A percentile compares a stretch with the other conserved stretches of the same genome.
These are phyloP conservation scores for Hirtodrosophila confusa DNA, from an alignment of 2,888 invertebrate species.

Conservation along the genomic window DNA sequence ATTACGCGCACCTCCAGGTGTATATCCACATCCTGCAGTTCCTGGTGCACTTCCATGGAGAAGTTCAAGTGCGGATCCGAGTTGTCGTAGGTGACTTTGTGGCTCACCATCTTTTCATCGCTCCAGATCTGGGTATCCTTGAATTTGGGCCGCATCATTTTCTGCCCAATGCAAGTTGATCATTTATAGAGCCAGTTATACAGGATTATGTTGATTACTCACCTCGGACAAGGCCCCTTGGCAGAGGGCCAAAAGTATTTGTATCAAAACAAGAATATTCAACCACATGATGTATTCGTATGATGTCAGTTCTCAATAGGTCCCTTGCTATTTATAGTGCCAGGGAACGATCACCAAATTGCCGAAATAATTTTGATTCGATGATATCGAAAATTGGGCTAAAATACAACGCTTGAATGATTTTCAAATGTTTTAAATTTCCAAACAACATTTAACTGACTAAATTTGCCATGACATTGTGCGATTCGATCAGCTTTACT, in stretches of 20 bases:
- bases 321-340: constrained; percentile 51
- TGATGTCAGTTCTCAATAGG: constrained; percentile 4
- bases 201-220: constrained; percentile 12
- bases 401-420: constrained; percentile 44
- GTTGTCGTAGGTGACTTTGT: constrained; percentile 72
- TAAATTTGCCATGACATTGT: constrained; percentile 36
- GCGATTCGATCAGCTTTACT: constrained; percentile 26
- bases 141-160: constrained; percentile 81
- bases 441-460: constrained; percentile 39
- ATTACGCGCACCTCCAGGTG: constrained; percentile 66
- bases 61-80: constrained; percentile 81
- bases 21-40: constrained; percentile 71
- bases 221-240: constrained; percentile 64
- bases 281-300: constrained; percentile 50
- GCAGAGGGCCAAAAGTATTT: constrained; percentile 54
- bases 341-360: constrained; percentile 7
- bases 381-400: constrained; percentile 49
- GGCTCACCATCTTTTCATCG: constrained; percentile 75
- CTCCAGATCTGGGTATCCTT: constrained; percentile 80
- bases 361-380: constrained; percentile 27
- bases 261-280: constrained; percentile 38
- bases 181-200: background rate
- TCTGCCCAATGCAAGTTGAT: constrained; percentile 52
- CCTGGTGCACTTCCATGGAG: constrained; percentile 76
- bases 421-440: constrained; percentile 29